Evolutionary conservation across 2,113 vertebrate species (phyloP).

Genomic region (Parus major): DNA sequence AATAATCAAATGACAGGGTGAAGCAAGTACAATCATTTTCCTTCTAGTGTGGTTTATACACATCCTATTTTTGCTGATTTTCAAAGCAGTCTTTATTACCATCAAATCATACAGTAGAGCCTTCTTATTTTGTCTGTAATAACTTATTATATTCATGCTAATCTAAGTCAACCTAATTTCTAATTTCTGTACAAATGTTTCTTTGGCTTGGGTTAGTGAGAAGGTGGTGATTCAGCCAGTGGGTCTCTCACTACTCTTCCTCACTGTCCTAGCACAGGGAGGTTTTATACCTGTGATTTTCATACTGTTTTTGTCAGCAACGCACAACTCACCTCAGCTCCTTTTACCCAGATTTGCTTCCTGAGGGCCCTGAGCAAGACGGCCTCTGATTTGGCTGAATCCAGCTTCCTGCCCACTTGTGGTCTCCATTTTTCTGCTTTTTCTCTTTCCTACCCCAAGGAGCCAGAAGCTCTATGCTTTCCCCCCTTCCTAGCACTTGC

Average conservation of each 20-base stretch:
- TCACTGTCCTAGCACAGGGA: not conserved
- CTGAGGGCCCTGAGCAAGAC: not conserved
- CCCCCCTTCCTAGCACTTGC: not conserved
- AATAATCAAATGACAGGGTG: not conserved
- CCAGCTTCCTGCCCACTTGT: not conserved
- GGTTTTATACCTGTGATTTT: not conserved
- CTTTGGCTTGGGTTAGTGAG: not conserved
- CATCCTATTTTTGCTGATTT: not conserved
- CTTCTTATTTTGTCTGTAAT: not conserved
- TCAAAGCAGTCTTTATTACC: not conserved
- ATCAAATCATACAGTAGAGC: not conserved
- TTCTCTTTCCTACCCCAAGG: not conserved
- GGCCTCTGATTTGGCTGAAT: rapidly evolving
- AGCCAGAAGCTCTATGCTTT: not conserved
- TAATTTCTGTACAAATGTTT: not conserved
- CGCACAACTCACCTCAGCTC: not conserved
- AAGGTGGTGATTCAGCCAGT: not conserved
- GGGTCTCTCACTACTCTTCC: not conserved
- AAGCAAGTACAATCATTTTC: not conserved
- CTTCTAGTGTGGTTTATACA: not conserved
- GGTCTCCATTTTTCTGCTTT: not conserved
- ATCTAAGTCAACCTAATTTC: not conserved
- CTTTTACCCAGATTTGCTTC: not conserved
- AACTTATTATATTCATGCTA: not conserved
- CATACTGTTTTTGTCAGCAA: not conserved